A percentile compares a stretch with the other conserved stretches of the same genome.
Evolutionary conservation across 1,140 invertebrate genomes (phyloP).

Genomic region (Amphibalanus amphitrite): DNA sequence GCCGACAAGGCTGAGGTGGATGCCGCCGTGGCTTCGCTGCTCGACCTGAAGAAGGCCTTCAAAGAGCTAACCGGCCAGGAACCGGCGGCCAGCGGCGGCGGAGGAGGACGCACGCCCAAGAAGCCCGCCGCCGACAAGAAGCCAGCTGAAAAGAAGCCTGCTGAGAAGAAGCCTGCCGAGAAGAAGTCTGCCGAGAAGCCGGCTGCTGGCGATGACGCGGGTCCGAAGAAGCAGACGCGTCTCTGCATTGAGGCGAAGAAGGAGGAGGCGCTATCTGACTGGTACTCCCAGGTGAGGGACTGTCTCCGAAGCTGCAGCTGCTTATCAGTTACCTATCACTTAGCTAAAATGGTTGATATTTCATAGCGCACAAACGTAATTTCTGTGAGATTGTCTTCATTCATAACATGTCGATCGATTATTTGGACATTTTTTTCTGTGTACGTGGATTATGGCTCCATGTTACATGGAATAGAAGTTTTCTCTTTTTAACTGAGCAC

Average conservation of each 20-base stretch:
- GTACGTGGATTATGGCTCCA: not conserved
- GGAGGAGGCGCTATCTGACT: slow-evolving; percentile 82
- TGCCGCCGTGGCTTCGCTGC: slow-evolving; percentile 48
- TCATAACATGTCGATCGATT: too few relatives aligned
- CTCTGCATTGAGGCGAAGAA: slow-evolving; percentile 86
- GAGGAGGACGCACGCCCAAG: not conserved
- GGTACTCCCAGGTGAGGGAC: slow-evolving; percentile 96
- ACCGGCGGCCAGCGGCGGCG: slow-evolving; percentile 10
- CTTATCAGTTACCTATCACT: too few relatives aligned
- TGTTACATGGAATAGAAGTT: slow-evolving; percentile 5
- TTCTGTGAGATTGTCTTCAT: too few relatives aligned
- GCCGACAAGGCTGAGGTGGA: slow-evolving; percentile 42
- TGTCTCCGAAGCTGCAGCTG: too few relatives aligned
- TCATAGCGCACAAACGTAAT: too few relatives aligned
- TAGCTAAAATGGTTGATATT: too few relatives aligned
- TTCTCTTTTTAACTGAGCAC: slow-evolving; percentile 4
- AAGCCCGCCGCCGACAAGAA: slow-evolving; percentile 11
- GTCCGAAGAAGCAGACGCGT: slow-evolving; percentile 66
- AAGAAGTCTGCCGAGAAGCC: slow-evolving; percentile 10
- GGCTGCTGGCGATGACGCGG: slow-evolving; percentile 8
- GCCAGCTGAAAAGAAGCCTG: slow-evolving; percentile 4
- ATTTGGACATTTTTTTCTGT: too few relatives aligned
- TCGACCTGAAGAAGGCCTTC: slow-evolving; percentile 58
- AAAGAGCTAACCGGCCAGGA: slow-evolving; percentile 53
- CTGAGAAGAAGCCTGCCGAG: slow-evolving; percentile 10